Evolutionary conservation across 2,888 invertebrate species (phyloP), one percentile per base, ranked within the genome.

Genomic region (Eudasyphora cyanicolor): DNA sequence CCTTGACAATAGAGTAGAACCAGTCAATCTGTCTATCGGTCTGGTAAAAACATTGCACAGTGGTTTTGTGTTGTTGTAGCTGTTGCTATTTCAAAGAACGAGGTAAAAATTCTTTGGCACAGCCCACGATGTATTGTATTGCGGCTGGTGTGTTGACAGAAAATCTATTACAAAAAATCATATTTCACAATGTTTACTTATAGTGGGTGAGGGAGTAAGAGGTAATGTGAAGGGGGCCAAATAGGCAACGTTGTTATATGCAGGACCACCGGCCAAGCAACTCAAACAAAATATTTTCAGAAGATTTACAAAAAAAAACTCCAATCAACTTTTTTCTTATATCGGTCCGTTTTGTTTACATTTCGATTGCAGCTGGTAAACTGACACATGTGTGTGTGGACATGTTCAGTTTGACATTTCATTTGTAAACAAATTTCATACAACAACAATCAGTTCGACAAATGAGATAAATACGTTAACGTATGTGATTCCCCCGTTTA

Each of bases 131-230:
- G 32, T 77, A 83, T 75, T 51, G 74, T 81, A n/a, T n/a, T n/a
- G n/a, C 78, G 76, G 62, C 79, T 79, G 79, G 76, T 76, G 76
- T 76, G 14, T 76, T 80, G 73, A 62, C 70, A 80, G 35, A 62
- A 49, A 84, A 81, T 84, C 84, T 84, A 81, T 81, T 84, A 84
- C 84, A 84, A 84, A 81, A 79, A 60, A 73, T 42, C 35, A 42
- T 64, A 67, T 76, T 74, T 82, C 80, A 51, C 79, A 76, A 75
- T 82, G 69, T 67, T 76, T 79, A 62, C 74, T 27, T 67, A 79
- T 71, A 27, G 62, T 14, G n/a, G 45, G 2, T 14, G 38, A 77
- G n/a, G n/a, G n/a, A n/a, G n/a, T n/a, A n/a, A n/a, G n/a, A n/a
- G n/a, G n/a, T n/a, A n/a, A n/a, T n/a, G n/a, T 54, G 19, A 79